Base-by-base conservation (phyloP, 2,888 invertebrate genomes). In the Seira musarum region DNA sequence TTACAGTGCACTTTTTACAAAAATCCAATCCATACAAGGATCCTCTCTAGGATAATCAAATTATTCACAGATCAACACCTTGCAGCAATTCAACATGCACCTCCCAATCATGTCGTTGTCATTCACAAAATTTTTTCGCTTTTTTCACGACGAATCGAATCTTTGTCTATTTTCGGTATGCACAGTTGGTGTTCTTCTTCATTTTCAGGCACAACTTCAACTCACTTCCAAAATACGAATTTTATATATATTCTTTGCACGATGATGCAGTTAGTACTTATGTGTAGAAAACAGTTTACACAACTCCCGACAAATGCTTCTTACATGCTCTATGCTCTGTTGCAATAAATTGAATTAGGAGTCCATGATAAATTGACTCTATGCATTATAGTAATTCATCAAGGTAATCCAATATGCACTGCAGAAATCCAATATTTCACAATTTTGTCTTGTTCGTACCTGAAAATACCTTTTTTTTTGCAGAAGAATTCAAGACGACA, bases 401-500 rank as follows among this genome's bases (percentile, higher is more conserved):
- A 30, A 30, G 30, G 30, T 30, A 30, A 30, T 30, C 30, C 30
- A 30, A 30, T 30, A 30, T 30, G 66, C 66, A 74, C 22, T 74
- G 22, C 46, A 46, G 61, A 73, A 75, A 67, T 30, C 46, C 53
- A 46, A 24, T 22, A 68, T 75, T 75, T 67, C 67, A 68, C 74
- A 75, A 75, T 66, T 67, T 67, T 46, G 10, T 46, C 19, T 46
- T 30, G 2, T 30, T 30, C 30, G 30, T 30, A 30, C 30, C 30
- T 30, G 30, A 30, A 30, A 30, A 30, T 8, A 30, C 30, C 30
- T 30, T 30, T 30, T 30, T n/a, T n/a, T n/a, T n/a, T n/a, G n/a
- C n/a, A 30, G 30, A 2, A 30, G 30, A 30, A 30, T 30, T 30
- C 30, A 30, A 30, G 30, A 30, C 8, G 30, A 30, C 30, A 30